These are phyloP conservation scores for Hydropsyche tenuis DNA, from an alignment of 1,140 invertebrate genomes.

Conservation along the genomic window DNA sequence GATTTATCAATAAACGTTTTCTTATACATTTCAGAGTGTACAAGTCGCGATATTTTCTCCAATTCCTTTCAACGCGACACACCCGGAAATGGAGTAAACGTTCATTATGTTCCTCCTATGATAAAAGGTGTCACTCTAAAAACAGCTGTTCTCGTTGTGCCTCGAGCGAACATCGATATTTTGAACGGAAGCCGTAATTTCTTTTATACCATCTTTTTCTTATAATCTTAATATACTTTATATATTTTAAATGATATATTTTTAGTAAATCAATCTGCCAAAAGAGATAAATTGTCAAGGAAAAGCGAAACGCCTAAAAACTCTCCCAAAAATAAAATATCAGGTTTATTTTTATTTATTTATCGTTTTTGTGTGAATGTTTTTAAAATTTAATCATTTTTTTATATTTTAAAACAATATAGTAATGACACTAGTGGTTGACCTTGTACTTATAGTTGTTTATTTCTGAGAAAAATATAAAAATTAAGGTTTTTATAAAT, in stretches of 20 bases:
- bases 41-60: neutral
- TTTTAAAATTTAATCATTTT: too few species aligned
- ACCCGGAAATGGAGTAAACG: slow-evolving; percentile 27
- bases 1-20: neutral
- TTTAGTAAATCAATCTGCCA: neutral
- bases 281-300: neutral
- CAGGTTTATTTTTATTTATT: too few species aligned
- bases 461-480: too few species aligned
- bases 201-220: too few species aligned
- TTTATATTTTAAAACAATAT: too few species aligned
- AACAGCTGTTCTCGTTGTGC: slow-evolving; percentile 45
- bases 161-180: slow-evolving; percentile 40
- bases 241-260: neutral
- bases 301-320: too few species aligned
- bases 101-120: slow-evolving; percentile 48
- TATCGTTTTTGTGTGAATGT: too few species aligned
- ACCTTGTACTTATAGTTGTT: too few species aligned
- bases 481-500: too few species aligned
- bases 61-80: neutral
- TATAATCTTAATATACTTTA: neutral
- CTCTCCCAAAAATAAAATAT: too few species aligned
- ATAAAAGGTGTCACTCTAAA: slow-evolving; percentile 45
- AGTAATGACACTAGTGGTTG: too few species aligned
- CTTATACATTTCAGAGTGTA: neutral
- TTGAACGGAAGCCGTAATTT: slow-evolving; percentile 27